Conservation (phyloP, 1,140 invertebrate species). For the Ladona fulva region DNA sequence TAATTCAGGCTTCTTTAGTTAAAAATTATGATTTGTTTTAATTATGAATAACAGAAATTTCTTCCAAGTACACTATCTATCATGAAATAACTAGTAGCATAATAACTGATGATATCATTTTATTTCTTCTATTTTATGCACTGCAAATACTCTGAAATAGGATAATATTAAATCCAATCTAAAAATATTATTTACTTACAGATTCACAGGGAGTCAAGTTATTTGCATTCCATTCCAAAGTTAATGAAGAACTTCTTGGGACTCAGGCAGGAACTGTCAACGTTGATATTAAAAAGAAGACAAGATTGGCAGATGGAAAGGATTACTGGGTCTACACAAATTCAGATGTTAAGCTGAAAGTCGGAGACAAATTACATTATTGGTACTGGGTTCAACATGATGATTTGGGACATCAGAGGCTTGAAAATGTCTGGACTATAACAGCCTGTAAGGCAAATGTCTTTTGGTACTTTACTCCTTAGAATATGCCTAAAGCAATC, state of each 20-base stretch:
- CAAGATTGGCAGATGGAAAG: neutral
- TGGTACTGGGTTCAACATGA: neutral
- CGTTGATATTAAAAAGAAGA: neutral
- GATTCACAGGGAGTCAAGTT: neutral
- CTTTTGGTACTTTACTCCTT: no score
- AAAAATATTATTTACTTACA: neutral
- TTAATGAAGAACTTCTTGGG: neutral
- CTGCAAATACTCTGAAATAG: no score
- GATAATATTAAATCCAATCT: no score
- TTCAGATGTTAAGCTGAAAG: neutral
- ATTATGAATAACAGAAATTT: no score
- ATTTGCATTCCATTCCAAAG: neutral
- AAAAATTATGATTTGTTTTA: no score
- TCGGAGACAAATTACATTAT: neutral
- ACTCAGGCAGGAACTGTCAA: neutral
- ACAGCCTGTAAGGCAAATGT: neutral
- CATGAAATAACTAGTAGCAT: no score
- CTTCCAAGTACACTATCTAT: no score
- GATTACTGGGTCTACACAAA: neutral
- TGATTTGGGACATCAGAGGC: neutral
- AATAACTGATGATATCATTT: no score
- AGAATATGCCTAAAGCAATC: no score
- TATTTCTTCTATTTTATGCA: no score
- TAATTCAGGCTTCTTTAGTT: no score
- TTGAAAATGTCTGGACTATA: neutral